phyloP scores from a whole-genome alignment of 2,113 vertebrate genomes.

The Cranoglanis bouderius region DNA sequence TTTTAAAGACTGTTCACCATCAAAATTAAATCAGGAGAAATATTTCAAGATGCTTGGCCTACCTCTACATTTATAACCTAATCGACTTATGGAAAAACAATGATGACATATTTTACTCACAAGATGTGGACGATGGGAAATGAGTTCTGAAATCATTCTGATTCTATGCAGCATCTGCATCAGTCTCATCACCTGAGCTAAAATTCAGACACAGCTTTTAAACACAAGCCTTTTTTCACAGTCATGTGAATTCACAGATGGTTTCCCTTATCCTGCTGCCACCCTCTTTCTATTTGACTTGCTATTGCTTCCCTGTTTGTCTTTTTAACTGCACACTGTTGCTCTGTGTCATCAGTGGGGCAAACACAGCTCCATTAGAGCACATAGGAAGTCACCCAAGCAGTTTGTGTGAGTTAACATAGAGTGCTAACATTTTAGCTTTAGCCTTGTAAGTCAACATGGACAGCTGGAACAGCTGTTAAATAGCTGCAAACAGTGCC shows the following conservation, averaged over 20 bases:
- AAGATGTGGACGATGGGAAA: background rate
- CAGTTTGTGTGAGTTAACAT: constrained; percentile 22
- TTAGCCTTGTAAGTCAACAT: constrained; percentile 37
- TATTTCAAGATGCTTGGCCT: background rate
- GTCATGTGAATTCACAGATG: background rate
- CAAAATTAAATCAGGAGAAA: background rate
- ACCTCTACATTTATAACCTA: background rate
- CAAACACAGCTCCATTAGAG: constrained; percentile 43
- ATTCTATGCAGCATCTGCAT: background rate
- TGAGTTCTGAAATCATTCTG: background rate
- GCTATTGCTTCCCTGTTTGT: constrained; percentile 38
- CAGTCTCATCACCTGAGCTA: background rate
- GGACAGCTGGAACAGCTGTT: constrained; percentile 27
- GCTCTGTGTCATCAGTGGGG: constrained; percentile 25
- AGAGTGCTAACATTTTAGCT: constrained; percentile 21
- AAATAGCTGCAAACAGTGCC: background rate
- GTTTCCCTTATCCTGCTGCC: constrained; percentile 8
- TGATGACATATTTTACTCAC: background rate
- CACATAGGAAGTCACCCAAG: constrained; percentile 21
- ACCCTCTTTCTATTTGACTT: constrained; percentile 40
- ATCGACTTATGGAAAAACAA: background rate
- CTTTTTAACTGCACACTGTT: constrained; percentile 25
- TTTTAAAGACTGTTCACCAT: background rate
- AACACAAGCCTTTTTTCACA: constrained; percentile 20
- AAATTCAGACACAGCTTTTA: background rate